Evolutionary conservation across 2,888 invertebrate genomes (phyloP).

Genomic region (Hypomecis punctinalis): DNA sequence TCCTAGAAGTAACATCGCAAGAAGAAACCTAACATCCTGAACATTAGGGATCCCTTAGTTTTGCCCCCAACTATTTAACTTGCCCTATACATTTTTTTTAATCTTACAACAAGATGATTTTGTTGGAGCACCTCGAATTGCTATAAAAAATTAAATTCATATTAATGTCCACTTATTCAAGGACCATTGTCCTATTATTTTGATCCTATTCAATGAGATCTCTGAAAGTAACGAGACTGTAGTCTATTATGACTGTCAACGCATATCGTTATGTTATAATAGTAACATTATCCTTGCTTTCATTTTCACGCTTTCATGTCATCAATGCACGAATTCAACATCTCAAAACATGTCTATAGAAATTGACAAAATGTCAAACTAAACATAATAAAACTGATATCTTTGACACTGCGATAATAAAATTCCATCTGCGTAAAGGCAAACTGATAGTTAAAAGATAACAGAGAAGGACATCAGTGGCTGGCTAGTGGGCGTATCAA

Average conservation of each 20-base stretch:
- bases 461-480: slow-evolving; percentile 22
- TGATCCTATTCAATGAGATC: slow-evolving; percentile 7
- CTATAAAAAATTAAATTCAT: too few relatives aligned
- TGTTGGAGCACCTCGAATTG: neutral
- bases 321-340: slow-evolving; percentile 37
- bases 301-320: slow-evolving; percentile 36
- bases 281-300: slow-evolving; percentile 29
- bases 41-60: slow-evolving; percentile 11
- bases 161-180: too few relatives aligned
- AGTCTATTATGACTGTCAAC: slow-evolving; percentile 7
- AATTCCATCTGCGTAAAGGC: slow-evolving; percentile 16
- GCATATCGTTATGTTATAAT: slow-evolving; percentile 12
- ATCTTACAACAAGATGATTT: neutral
- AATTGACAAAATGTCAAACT: too few relatives aligned
- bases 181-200: slow-evolving; percentile 1
- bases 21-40: slow-evolving; percentile 19
- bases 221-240: slow-evolving; percentile 12
- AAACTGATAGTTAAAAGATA: slow-evolving; percentile 30
- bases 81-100: neutral
- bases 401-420: slow-evolving; percentile 18
- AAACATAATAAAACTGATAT: slow-evolving; percentile 6
- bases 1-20: neutral
- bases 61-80: slow-evolving; percentile 1
- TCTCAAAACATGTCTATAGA: slow-evolving; percentile 43
- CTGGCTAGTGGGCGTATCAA: neutral